Conservation (phyloP, 92 coral and sea anemone genomes). For the Montipora capitata region DNA sequence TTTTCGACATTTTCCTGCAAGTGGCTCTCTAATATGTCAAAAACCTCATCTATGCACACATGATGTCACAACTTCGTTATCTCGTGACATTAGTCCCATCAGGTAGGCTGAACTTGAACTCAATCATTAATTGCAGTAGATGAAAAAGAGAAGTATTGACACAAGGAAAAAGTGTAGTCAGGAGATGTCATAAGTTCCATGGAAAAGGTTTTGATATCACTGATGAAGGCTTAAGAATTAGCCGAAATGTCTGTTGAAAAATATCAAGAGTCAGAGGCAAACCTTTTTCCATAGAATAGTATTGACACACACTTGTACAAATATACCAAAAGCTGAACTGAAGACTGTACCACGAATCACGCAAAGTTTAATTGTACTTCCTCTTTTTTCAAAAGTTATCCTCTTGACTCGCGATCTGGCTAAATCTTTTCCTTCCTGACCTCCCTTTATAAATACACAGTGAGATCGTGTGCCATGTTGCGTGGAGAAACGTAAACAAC, state of each 20-base stretch:
- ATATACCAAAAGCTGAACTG: not conserved
- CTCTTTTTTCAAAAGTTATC: not conserved
- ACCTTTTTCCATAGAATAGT: too few species aligned
- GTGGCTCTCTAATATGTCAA: too few species aligned
- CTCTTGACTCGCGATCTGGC: too few species aligned
- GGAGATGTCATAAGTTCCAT: too few species aligned
- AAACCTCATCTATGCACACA: not conserved
- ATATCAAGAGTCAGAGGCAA: too few species aligned
- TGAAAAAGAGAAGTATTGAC: not conserved
- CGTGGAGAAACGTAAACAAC: not conserved
- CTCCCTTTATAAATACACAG: not conserved
- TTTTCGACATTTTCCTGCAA: too few species aligned
- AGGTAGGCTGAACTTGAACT: not conserved
- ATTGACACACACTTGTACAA: not conserved
- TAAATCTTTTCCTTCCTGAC: too few species aligned
- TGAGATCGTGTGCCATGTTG: too few species aligned
- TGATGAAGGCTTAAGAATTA: too few species aligned
- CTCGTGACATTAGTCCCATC: constrained; percentile 18
- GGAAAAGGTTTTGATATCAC: too few species aligned
- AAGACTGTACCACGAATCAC: not conserved
- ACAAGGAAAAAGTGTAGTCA: too few species aligned
- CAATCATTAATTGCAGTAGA: not conserved
- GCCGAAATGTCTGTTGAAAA: too few species aligned
- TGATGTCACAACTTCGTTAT: not conserved
- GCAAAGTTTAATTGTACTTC: not conserved